These are phyloP conservation scores for Patella ulyssiponensis DNA, from an alignment of 2,888 invertebrate genomes.

Conservation along the genomic window DNA sequence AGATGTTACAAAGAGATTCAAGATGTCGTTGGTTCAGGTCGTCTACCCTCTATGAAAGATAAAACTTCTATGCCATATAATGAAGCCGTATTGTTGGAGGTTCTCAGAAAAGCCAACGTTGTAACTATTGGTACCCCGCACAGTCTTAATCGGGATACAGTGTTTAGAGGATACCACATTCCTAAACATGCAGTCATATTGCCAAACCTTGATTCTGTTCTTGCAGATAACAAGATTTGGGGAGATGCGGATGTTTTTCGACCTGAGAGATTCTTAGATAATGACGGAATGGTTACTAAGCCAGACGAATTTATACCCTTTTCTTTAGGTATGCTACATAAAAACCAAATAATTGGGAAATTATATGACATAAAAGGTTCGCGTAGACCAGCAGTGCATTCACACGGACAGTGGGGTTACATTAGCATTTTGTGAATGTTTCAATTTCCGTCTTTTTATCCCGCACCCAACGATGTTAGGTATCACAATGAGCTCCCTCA, in stretches of 20 bases:
- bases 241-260: conserved; percentile 49
- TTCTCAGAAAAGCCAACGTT: conserved; percentile 49
- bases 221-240: conserved; percentile 48
- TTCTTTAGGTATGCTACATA: conserved; percentile 37
- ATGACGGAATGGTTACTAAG: conserved; percentile 27
- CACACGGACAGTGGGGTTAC: too few relatives aligned
- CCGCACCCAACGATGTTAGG: too few relatives aligned
- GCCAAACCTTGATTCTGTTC: conserved; percentile 50
- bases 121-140: conserved; percentile 49
- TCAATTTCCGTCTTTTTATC: too few relatives aligned
- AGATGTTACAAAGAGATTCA: conserved; percentile 45
- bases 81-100: conserved; percentile 61
- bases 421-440: too few relatives aligned
- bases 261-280: conserved; percentile 56
- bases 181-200: conserved; percentile 53
- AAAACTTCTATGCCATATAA: conserved; percentile 44
- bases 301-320: conserved; percentile 44
- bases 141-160: conserved; percentile 48
- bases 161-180: conserved; percentile 56
- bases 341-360: too few relatives aligned
- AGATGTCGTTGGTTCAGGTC: conserved; percentile 65
- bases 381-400: too few relatives aligned
- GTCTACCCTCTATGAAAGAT: conserved; percentile 44
- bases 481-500: too few relatives aligned
- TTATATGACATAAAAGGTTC: too few relatives aligned